Evolutionary conservation across 1,140 invertebrate species (phyloP), one percentile per base, ranked within the genome.

Genomic region (Heliothis virescens): DNA sequence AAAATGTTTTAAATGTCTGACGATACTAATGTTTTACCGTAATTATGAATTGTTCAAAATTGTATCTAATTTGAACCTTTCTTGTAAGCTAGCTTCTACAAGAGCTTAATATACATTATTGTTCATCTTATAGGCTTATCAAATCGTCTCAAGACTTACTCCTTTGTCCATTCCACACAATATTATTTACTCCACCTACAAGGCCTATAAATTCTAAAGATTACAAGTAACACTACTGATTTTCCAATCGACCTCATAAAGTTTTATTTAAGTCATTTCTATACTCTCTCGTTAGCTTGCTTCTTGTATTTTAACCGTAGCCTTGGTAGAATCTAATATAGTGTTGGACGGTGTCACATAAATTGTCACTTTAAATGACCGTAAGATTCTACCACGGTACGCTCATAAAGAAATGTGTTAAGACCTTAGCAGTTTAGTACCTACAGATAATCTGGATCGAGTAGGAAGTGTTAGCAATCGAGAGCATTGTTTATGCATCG

Each of bases 321-420:
- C 69, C 72, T 78, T 74, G 52, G 57, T 62, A 53, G 50, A 82
- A 73, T 78, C 83, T 83, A 84, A 82, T 86, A 84, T 84, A 86
- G 82, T 57, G 81, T 81, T 53, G 79, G 80, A 86, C 81, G 79
- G 84, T 82, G 83, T 83, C 85, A 80, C 83, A 86, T 86, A 86
- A 86, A 86, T 84, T 86, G 83, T 83, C 83, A 86, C 83, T 83
- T 86, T 80, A 84, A 84, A 84, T 78, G 80, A 55, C 63, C 62
- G 29, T 69, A 57, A 52, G 62, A 69, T 76, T 63, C 41, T 76
- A 76, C 47, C 75, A 57, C 52, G 75, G 62, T 47, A 69, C 29
- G 75, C 75, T 78, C 63, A 52, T 78, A 78, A 78, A 78, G 62
- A 78, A 78, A 69, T 67, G 63, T 78, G 63, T 81, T 21, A 69